Evolutionary conservation across 2,888 invertebrate species (phyloP), one percentile per base, ranked within the genome.

Genomic region (Nomada lathburiana): DNA sequence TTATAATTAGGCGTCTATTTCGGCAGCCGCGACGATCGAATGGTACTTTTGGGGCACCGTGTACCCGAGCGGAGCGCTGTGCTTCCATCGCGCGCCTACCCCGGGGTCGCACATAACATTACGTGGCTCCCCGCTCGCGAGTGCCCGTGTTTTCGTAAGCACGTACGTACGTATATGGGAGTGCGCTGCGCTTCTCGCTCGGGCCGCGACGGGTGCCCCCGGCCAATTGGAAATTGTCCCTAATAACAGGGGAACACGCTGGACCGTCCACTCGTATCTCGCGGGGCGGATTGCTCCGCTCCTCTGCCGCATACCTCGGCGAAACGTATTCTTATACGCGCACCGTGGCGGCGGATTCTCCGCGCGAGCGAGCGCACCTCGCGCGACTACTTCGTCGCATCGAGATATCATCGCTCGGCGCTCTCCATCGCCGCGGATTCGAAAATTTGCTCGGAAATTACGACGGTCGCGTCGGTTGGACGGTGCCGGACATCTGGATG

Each of bases 141-240:
- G 69, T 59, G 64, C 23, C 57, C 65, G 47, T 47, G 47, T 47
- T 47, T 47, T 47, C 47, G 47, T 16, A 13, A 16, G 47, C 47
- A 36, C 36, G 47, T 16, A 47, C 1, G 47, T 13, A 16, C 10
- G 16, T 16, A 47, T 16, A 47, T 16, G 47, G 16, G 16, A 11
- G 47, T 47, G 16, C 47, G 47, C 47, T 16, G 47, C 13, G 47
- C 16, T 60, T 76, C 84, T 73, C 73, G 59, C 76, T 81, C 88
- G 79, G 84, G 81, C 80, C 80, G 87, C 89, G 86, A 86, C 89
- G 86, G 87, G 81, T 86, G 91, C 93, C 93, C 88, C 83, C 85
- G 93, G 93, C 92, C 90, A 89, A 92, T 92, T 93, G 93, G 93
- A 94, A 93, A 93, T 94, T 93, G 93, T 93, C 93, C 93, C 92